Conservation (phyloP, 2,113 vertebrate genomes). For the Ploceus nigricollis region DNA sequence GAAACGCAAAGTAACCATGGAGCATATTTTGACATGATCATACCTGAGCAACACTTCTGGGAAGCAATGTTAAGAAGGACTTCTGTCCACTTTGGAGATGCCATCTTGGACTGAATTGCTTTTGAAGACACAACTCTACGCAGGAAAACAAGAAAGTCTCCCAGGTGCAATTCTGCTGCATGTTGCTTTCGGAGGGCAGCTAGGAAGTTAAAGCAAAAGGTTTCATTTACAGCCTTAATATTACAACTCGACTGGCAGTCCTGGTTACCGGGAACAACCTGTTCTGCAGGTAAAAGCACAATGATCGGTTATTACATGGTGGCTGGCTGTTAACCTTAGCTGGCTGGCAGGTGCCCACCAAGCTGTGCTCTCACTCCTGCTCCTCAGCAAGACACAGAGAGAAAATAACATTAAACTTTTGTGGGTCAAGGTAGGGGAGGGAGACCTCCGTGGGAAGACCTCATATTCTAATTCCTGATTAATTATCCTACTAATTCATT, state of each 20-base stretch:
- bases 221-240: background rate
- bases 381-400: background rate
- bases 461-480: background rate
- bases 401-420: background rate
- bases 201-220: slow-evolving; percentile 22
- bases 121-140: slow-evolving; percentile 95
- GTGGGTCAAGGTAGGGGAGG: background rate
- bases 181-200: slow-evolving; percentile 88
- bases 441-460: background rate
- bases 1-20: background rate
- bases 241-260: background rate
- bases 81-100: slow-evolving; percentile 97
- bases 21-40: background rate
- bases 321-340: background rate
- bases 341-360: background rate
- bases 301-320: background rate
- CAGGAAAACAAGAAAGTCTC: slow-evolving; percentile 95
- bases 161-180: slow-evolving; percentile 90
- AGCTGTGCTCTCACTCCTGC: background rate
- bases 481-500: background rate
- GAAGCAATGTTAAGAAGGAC: slow-evolving; percentile 96
- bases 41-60: slow-evolving; percentile 96
- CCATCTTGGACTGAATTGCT: slow-evolving; percentile 98
- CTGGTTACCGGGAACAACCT: background rate
- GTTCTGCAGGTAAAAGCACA: background rate